Base-by-base conservation (phyloP, 2,888 invertebrate genomes). In the Teinopalpus imperialis region DNA sequence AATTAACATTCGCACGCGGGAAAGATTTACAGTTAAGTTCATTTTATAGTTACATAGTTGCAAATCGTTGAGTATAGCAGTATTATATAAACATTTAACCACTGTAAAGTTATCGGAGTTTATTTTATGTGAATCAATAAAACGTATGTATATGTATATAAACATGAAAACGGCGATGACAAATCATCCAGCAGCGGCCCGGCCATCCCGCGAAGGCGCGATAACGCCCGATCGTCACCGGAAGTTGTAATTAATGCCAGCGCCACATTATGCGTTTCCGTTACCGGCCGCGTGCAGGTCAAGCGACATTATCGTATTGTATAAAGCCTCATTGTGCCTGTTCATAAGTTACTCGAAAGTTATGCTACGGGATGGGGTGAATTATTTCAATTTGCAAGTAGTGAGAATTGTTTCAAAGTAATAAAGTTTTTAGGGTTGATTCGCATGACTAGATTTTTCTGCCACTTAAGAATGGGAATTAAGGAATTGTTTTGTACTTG, bases 381-480 rank as follows among this genome's bases (percentile, higher is more conserved):
- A 77, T 81, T 77, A 82, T 81, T 80, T 78, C 74, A 74, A 79
- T 76, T 80, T 71, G 65, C 69, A 73, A 72, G 65, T 62, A 66
- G 61, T 67, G 66, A 59, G 74, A 77, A 80, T 79, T 74, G 72
- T 81, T 80, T 67, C 49, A 58, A 60, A 72, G 69, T 72, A 63
- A 66, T 63, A 61, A 71, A 77, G 71, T 77, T 74, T 77, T 73
- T 67, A 69, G 77, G 69, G 73, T 69, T 71, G 67, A 60, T 69
- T 63, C 64, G 69, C 69, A 66, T 77, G 74, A 71, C 67, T 73
- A 32, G 63, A 61, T 66, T 73, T 69, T 62, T 59, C 62, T 56
- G 46, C 54, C 43, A 55, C 56, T 57, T 59, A 59, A 61, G n/a
- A n/a, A n/a, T 63, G 61, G 59, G 54, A 45, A 53, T 61, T 59